A percentile compares a stretch with the other conserved stretches of the same genome.
phyloP scores from a whole-genome alignment of 2,888 invertebrate species.

The Chrysolina americana region DNA sequence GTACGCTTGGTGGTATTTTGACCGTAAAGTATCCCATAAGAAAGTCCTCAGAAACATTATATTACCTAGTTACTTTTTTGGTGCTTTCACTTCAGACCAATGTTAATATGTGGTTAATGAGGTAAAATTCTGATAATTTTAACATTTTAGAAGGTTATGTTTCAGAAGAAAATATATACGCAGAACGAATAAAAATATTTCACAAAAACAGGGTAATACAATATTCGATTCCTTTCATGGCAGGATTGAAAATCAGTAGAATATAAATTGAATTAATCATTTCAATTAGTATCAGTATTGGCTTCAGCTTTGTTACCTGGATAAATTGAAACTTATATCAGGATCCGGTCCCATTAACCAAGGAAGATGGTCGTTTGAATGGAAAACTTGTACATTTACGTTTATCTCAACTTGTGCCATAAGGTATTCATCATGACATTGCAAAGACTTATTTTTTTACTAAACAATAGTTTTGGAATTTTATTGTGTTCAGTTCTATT shows the following conservation, averaged over 20 bases:
- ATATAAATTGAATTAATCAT: no score
- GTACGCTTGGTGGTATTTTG: no score
- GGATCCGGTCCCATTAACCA: neutral
- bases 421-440: neutral
- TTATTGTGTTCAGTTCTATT: neutral
- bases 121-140: slow-evolving; percentile 8
- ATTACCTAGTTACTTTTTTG: neutral
- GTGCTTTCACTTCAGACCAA: neutral
- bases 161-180: neutral
- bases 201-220: no score
- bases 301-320: no score
- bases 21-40: no score
- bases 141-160: neutral
- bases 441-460: slow-evolving; percentile 19
- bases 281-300: no score
- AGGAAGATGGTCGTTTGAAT: neutral
- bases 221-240: no score
- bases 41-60: no score
- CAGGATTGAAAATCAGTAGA: no score
- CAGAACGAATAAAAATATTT: no score
- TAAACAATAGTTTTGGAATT: slow-evolving; percentile 1
- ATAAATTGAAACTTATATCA: neutral
- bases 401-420: neutral
- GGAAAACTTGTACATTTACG: neutral
- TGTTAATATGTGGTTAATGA: neutral